Evolutionary conservation across 2,113 vertebrate genomes (phyloP), one percentile per base, ranked within the genome.

Genomic region (Archocentrus centrarchus): DNA sequence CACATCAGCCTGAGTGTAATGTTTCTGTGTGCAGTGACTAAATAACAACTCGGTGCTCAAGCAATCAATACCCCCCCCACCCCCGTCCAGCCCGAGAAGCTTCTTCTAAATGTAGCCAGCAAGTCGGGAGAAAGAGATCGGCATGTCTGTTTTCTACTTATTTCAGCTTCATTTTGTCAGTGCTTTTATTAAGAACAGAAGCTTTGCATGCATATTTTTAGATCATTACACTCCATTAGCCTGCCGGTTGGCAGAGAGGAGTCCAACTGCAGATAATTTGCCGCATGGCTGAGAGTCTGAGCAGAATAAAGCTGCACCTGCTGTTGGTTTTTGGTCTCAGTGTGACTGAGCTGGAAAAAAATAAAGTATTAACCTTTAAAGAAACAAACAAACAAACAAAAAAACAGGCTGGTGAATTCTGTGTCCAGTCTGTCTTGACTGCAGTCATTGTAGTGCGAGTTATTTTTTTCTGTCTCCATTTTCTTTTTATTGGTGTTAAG

Each of bases 141-240:
- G 79, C 20, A 7, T 20, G 9, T 59, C 47, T 41, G 27, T 55
- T 88, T 73, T 68, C 24, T 35, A 59, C 62, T 79, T 11, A 3
- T 75, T 81, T 75, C 82, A 64, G 77, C 77, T 85, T 60, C 11
- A 22, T 60, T 83, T 57, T 18, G 4, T 58, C 77, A 11, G 17
- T 18, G 6, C 39, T 62, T 85, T 86, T 68, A 78, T 61, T 44
- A 83, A 58, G 58, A 87, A 62, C 59, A 84, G 79, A 62, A 86
- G 79, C 81, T 60, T 55, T 77, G 89, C 7, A 3, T 77, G 58
- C 24, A 20, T 83, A 87, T 89, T 88, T 89, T 88, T 84, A 88
- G 84, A 81, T 61, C 77, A 88, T 37, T 83, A 75, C 22, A 47
- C 27, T 18, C 37, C 30, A 1, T 63, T 9, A 11, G 32, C 75